Conservation (phyloP, 2,888 invertebrate genomes). For the Scaptomyza caliginosa region DNA sequence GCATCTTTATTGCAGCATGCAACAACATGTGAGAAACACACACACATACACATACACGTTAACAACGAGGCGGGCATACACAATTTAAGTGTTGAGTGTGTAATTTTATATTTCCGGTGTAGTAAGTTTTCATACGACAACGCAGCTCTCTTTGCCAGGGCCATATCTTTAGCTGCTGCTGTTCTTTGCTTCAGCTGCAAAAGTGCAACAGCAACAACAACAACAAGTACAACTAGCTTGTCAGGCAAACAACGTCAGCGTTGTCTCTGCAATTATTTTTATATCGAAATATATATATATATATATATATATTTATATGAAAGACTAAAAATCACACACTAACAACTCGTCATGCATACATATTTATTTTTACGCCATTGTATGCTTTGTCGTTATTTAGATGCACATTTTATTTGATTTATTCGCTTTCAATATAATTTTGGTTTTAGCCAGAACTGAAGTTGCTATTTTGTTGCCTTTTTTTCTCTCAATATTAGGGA, state of each 20-base stretch:
- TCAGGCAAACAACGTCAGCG: constrained; percentile 50
- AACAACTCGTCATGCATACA: constrained; percentile 50
- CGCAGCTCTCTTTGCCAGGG: constrained; percentile 64
- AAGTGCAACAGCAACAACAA: constrained; percentile 52
- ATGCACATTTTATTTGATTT: constrained; percentile 74
- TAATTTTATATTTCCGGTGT: constrained; percentile 84
- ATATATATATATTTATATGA: too few relatives aligned
- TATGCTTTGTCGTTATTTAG: constrained; percentile 74
- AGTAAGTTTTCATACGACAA: constrained; percentile 76
- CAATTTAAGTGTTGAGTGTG: constrained; percentile 83
- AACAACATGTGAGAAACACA: constrained; percentile 58
- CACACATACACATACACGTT: constrained; percentile 16
- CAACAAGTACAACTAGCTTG: constrained; percentile 37
- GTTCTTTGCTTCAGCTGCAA: constrained; percentile 68
- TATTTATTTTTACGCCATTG: constrained; percentile 42
- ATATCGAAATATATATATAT: constrained; percentile 63
- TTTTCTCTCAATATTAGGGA: constrained; percentile 43
- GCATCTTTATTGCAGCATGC: constrained; percentile 73
- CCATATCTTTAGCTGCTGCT: constrained; percentile 47
- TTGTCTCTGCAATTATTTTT: constrained; percentile 77
- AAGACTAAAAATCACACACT: constrained; percentile 26
- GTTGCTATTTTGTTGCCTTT: constrained; percentile 25
- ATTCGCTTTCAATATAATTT: constrained; percentile 73
- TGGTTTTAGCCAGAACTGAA: constrained; percentile 61
- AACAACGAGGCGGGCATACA: constrained; percentile 51